Percentiles rank a stretch among this genome's conserved stretches.
Evolutionary conservation across 2,113 vertebrate species (phyloP).

Genomic region (Salvelinus fontinalis): DNA sequence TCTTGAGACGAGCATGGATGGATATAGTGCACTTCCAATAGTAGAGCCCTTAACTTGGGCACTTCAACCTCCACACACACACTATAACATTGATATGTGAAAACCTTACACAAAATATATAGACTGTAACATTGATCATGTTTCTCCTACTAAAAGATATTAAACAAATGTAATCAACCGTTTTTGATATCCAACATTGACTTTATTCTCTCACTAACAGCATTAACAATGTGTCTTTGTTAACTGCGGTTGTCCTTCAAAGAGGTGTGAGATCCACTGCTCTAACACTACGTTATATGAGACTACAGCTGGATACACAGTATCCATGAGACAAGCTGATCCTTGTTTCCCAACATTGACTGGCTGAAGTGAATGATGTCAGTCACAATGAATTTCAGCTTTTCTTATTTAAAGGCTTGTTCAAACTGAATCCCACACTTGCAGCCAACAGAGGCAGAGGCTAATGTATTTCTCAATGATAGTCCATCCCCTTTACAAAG

Average conservation of each 20-base stretch:
- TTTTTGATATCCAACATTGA: constrained; percentile 90
- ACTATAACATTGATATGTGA: constrained; percentile 29
- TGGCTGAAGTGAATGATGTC: constrained; percentile 19
- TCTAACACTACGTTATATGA: constrained; percentile 81
- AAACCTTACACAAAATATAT: constrained; percentile 21
- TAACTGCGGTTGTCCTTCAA: constrained; percentile 75
- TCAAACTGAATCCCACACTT: neutral
- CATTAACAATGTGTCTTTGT: constrained; percentile 59
- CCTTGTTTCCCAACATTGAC: constrained; percentile 61
- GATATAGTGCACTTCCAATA: constrained; percentile 11
- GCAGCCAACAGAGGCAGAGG: neutral
- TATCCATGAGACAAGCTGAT: constrained; percentile 87
- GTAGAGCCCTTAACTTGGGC: constrained; percentile 25
- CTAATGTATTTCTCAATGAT: neutral
- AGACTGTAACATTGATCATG: constrained; percentile 71
- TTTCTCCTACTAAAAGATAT: constrained; percentile 91
- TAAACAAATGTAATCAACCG: constrained; percentile 88
- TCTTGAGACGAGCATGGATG: neutral
- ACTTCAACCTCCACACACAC: constrained; percentile 12
- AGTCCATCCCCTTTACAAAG: neutral
- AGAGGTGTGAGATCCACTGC: constrained; percentile 83
- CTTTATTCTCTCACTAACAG: constrained; percentile 49
- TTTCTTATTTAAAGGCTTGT: neutral
- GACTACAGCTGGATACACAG: constrained; percentile 90
- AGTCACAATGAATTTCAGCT: constrained; percentile 12